Percentiles rank a stretch among this genome's conserved stretches.
Evolutionary conservation across 2,888 invertebrate species (phyloP).

Genomic region (Melanophora roralis): DNA sequence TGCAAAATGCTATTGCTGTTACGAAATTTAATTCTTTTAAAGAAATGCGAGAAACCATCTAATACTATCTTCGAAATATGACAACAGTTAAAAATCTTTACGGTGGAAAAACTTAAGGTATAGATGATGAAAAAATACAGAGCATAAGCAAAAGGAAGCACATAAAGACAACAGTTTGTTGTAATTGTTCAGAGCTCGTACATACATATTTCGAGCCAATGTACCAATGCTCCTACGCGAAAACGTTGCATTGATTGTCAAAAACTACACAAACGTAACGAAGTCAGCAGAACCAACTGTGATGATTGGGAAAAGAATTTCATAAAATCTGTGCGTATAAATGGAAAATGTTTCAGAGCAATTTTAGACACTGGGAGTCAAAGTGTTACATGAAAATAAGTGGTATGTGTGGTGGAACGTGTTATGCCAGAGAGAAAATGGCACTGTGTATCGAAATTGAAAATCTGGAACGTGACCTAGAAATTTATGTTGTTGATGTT

Average conservation of each 20-base stretch:
- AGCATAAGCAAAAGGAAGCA: not conserved
- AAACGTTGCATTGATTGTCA: constrained; percentile 35
- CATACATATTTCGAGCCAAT: constrained; percentile 40
- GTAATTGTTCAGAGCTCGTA: constrained; percentile 42
- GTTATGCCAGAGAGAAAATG: constrained; percentile 15
- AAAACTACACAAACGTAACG: constrained; percentile 22
- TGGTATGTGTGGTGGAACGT: constrained; percentile 36
- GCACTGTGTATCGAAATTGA: constrained; percentile 15
- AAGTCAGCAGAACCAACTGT: constrained; percentile 16
- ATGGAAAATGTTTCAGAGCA: constrained; percentile 1
- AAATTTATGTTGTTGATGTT: constrained; percentile 31
- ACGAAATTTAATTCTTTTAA: too few relatives aligned
- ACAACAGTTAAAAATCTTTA: too few relatives aligned
- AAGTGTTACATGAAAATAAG: constrained; percentile 24
- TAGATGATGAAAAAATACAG: too few relatives aligned
- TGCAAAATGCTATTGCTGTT: too few relatives aligned
- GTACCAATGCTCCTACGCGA: constrained; percentile 15
- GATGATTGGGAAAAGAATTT: not conserved
- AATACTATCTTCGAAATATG: not conserved
- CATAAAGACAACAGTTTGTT: constrained; percentile 20
- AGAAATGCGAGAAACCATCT: too few relatives aligned
- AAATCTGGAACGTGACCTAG: not conserved
- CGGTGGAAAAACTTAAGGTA: too few relatives aligned
- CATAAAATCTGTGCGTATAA: not conserved
- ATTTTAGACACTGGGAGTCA: constrained; percentile 40